Conservation (phyloP, 2,797 vertebrate species). For the Thunnus albacares region DNA sequence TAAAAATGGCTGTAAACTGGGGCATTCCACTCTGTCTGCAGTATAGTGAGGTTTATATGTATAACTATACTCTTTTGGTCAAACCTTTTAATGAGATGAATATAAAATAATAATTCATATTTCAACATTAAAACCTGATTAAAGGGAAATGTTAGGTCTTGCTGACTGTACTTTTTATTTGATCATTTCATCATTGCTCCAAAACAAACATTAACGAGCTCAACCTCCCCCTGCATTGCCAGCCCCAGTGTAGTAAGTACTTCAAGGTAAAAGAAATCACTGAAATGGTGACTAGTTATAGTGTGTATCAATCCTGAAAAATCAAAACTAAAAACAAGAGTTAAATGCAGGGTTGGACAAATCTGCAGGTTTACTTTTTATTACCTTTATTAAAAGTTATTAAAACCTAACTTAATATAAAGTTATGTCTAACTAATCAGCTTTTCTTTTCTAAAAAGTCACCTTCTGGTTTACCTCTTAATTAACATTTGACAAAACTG, state of each 20-base stretch:
- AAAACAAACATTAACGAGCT: not conserved
- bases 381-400: slow-evolving; percentile 10
- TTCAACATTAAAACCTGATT: not conserved
- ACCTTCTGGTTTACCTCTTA: slow-evolving; percentile 47
- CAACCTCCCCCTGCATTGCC: not conserved
- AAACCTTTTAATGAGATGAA: too few relatives aligned
- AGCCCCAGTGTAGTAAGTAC: not conserved
- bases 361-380: not conserved
- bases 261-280: not conserved
- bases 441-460: slow-evolving; percentile 3
- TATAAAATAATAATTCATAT: not conserved
- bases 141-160: not conserved
- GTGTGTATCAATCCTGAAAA: not conserved
- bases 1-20: not conserved
- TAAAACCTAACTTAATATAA: slow-evolving; percentile 18
- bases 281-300: not conserved
- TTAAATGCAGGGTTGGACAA: not conserved
- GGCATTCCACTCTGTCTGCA: not conserved
- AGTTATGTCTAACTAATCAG: slow-evolving; percentile 21
- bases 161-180: not conserved
- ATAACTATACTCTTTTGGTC: too few relatives aligned
- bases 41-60: not conserved
- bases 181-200: not conserved
- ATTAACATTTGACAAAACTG: slow-evolving; percentile 66
- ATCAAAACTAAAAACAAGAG: not conserved